phyloP scores from a whole-genome alignment of 2,888 invertebrate species.

The Rotaria macrura region DNA sequence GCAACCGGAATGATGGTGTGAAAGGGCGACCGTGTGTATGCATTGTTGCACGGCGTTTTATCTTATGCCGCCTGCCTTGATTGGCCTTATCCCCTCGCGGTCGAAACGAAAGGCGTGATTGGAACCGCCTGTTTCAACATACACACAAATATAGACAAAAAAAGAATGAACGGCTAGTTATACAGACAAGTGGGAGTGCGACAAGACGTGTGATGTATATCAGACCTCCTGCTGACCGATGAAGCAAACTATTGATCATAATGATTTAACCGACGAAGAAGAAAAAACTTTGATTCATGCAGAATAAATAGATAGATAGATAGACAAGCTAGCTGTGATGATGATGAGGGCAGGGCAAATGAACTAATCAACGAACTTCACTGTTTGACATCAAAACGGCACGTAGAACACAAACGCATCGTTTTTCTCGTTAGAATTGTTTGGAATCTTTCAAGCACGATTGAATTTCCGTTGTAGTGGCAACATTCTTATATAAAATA shows the following conservation, averaged over 20 bases:
- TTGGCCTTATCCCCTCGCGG: neutral
- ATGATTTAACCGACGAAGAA: neutral
- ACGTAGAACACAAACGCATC: neutral
- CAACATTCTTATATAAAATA: neutral
- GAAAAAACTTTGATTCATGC: conserved; percentile 2
- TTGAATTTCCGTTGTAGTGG: neutral
- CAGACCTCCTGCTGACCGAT: conserved; percentile 1
- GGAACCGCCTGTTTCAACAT: conserved; percentile 2
- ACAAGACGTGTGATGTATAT: neutral
- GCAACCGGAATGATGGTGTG: neutral
- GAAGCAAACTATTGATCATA: neutral
- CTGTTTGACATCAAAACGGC: neutral
- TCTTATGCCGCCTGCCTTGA: neutral
- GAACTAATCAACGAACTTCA: neutral
- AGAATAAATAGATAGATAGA: conserved; percentile 12
- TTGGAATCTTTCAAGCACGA: conserved; percentile 1
- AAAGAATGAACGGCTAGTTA: neutral
- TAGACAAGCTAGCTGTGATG: neutral
- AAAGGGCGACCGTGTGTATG: conserved; percentile 1
- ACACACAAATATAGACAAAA: neutral
- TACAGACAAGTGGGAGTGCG: neutral
- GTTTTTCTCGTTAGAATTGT: neutral
- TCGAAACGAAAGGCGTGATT: neutral
- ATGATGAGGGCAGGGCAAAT: neutral
- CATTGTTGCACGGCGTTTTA: neutral